Evolutionary conservation across 2,888 invertebrate species (phyloP).

Genomic region (Mechanitis messenoides): DNA sequence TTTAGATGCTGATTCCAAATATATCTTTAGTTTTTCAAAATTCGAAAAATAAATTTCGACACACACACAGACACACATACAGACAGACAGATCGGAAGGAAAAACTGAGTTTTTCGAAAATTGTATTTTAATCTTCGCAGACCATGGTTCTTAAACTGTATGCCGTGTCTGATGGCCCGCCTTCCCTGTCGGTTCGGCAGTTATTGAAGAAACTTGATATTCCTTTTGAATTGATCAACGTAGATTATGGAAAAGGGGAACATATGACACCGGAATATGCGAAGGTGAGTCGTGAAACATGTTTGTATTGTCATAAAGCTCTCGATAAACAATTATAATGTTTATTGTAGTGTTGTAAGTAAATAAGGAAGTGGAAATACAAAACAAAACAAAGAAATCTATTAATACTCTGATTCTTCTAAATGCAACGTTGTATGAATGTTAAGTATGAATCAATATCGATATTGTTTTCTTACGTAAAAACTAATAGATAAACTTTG

Average conservation of each 20-base stretch:
- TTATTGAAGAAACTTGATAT: conserved; percentile 79
- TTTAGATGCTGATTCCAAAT: no score
- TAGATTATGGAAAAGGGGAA: conserved; percentile 83
- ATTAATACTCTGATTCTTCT: not conserved
- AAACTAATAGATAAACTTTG: not conserved
- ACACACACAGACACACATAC: no score
- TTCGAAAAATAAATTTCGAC: no score
- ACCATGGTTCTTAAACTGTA: conserved; percentile 80
- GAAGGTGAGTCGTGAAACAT: conserved; percentile 12
- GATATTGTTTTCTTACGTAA: not conserved
- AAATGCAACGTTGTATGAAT: not conserved
- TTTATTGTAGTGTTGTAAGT: not conserved
- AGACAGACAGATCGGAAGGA: no score
- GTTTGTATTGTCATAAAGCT: not conserved
- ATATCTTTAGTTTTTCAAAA: no score
- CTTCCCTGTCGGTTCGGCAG: conserved; percentile 84
- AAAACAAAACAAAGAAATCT: not conserved
- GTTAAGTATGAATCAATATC: not conserved
- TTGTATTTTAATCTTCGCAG: conserved; percentile 13
- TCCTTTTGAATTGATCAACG: conserved; percentile 79
- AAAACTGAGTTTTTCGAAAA: no score
- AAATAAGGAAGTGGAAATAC: not conserved
- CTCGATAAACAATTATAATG: not conserved
- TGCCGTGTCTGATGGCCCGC: conserved; percentile 86
- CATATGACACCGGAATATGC: conserved; percentile 84